Evolutionary conservation across 2,113 vertebrate genomes (phyloP), one percentile per base, ranked within the genome.

Genomic region (Nerophis lumbriciformis): DNA sequence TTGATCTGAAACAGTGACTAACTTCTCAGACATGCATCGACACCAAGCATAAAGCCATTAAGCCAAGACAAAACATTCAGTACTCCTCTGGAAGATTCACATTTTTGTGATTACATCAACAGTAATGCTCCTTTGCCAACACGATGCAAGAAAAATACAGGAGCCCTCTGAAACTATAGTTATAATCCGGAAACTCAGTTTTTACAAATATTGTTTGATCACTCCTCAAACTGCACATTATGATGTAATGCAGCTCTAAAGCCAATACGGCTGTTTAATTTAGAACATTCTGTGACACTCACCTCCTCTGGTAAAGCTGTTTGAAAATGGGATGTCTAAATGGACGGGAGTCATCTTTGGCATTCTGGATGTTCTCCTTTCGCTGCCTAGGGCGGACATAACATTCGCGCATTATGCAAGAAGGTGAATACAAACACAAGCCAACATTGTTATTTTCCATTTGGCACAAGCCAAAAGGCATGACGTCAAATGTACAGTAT

Each of bases 251-350:
- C 48, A 14, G 2, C 14, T 48, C 16, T 48, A 5, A 12, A 19
- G 38, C 14, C 12, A 50, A 38, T n/a, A n/a, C 8, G 50, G n/a
- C 5, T 35, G 16, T 38, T 48, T 10, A 38, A 16, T 12, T 38
- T 37, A 36, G 6, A 60, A 15, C 58, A 60, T n/a, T 36, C 14
- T 48, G 45, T 35, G 42, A 60, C 68, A 93, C 94, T 94, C 88
- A 99, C 94, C 95, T 93, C 95, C 95, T 93, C 88, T 91, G 81
- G 94, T 79, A 88, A 99, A 98, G 91, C 94, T 98, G 93, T 90
- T 97, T 87, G 95, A 92, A 79, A 96, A 94, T 72, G 94, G 93
- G 89, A 94, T 89, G 87, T 97, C 94, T 92, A 96, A 92, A 88
- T 97, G 92, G 90, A 92, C 93, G 78, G 96, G 93, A 80, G 93